A percentile compares a stretch with the other conserved stretches of the same genome.
These are phyloP conservation scores for Sebastes itinus DNA, from an alignment of 2,797 vertebrate species.

Conservation along the genomic window DNA sequence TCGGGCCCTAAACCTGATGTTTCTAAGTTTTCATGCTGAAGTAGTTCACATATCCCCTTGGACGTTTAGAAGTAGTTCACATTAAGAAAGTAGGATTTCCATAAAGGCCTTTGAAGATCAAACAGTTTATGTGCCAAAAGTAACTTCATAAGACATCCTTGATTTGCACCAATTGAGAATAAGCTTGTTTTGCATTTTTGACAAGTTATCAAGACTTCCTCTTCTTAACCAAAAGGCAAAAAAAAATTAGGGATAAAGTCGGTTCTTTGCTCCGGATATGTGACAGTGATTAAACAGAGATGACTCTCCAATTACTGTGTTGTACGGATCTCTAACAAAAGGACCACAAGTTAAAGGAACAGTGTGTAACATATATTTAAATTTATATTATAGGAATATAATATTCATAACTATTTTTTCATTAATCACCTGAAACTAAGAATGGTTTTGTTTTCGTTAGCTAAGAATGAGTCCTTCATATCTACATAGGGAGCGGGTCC, in stretches of 20 bases:
- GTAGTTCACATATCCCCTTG: slow-evolving; percentile 11
- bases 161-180: slow-evolving; percentile 2
- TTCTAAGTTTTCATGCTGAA: slow-evolving; percentile 14
- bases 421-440: too few relatives aligned
- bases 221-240: background rate
- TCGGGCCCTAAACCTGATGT: background rate
- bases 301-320: background rate
- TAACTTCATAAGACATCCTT: slow-evolving; percentile 4
- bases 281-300: background rate
- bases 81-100: slow-evolving; percentile 14
- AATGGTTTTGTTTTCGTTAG: too few relatives aligned
- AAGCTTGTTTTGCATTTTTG: slow-evolving; percentile 1
- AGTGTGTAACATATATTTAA: too few relatives aligned
- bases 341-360: background rate
- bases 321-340: background rate
- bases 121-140: slow-evolving; percentile 19
- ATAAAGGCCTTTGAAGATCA: slow-evolving; percentile 33
- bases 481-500: too few relatives aligned
- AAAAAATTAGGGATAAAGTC: background rate
- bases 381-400: too few relatives aligned
- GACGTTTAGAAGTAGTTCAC: slow-evolving; percentile 28
- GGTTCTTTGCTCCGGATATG: background rate
- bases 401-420: too few relatives aligned
- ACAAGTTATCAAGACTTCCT: background rate
- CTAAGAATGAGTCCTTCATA: too few relatives aligned